A percentile compares a stretch with the other conserved stretches of the same genome.
These are phyloP conservation scores for Epizoanthus rinbou DNA, from an alignment of 92 coral and sea anemone genomes.

Conservation along the genomic window DNA sequence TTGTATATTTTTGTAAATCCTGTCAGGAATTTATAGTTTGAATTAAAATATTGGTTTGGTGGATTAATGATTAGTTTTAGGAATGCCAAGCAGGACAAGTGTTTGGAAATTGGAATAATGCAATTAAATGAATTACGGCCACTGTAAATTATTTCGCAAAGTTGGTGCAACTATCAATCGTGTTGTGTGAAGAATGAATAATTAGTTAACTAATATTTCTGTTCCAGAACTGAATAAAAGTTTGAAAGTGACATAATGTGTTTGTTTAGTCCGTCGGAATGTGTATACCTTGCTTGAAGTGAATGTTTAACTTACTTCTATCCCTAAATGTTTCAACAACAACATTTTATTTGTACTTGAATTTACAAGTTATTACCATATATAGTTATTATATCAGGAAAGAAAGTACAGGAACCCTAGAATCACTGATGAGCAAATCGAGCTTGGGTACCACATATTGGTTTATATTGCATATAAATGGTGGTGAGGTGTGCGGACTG, in stretches of 20 bases:
- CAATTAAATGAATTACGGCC: slow-evolving; percentile 8
- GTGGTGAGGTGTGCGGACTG: too few relatives aligned
- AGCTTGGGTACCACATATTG: too few relatives aligned
- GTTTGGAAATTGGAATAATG: slow-evolving; percentile 9
- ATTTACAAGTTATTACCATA: too few relatives aligned
- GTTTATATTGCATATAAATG: too few relatives aligned
- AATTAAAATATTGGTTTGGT: slow-evolving; percentile 16
- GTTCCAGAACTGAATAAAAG: not conserved
- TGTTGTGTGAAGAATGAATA: slow-evolving; percentile 4
- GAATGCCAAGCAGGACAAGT: not conserved
- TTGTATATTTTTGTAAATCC: slow-evolving; percentile 44
- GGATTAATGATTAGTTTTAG: slow-evolving; percentile 11
- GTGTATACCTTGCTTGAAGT: too few relatives aligned
- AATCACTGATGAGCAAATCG: too few relatives aligned
- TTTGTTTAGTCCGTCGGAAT: too few relatives aligned
- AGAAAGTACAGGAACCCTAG: too few relatives aligned
- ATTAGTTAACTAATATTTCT: not conserved
- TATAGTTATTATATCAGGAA: too few relatives aligned
- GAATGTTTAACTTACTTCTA: too few relatives aligned
- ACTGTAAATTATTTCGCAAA: slow-evolving; percentile 21
- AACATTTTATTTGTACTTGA: too few relatives aligned
- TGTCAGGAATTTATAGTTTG: slow-evolving; percentile 31
- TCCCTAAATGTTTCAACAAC: too few relatives aligned
- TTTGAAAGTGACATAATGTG: not conserved
- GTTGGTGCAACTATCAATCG: slow-evolving; percentile 4